Percentiles rank a stretch among this genome's conserved stretches.
phyloP scores from a whole-genome alignment of 2,888 invertebrate genomes.

The Neoscelio sp. region DNA sequence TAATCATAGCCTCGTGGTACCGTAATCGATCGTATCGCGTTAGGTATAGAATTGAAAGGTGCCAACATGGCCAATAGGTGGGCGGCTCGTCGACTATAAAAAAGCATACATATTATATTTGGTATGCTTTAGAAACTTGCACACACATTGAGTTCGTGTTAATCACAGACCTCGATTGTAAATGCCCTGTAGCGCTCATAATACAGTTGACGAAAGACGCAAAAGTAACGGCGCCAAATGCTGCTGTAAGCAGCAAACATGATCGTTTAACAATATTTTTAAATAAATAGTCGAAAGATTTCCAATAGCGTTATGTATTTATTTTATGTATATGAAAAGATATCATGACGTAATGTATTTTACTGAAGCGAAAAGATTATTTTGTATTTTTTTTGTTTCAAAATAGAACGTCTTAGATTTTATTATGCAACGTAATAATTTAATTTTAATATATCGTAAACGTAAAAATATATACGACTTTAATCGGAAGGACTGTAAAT shows the following conservation, averaged over 20 bases:
- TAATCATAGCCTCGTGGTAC: conserved; percentile 61
- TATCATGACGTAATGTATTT: too few species aligned
- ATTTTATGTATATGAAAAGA: too few species aligned
- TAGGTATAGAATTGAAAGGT: conserved; percentile 45
- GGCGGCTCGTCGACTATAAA: conserved; percentile 23
- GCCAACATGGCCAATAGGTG: conserved; percentile 50
- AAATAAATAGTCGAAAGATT: too few species aligned
- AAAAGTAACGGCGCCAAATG: conserved; percentile 31
- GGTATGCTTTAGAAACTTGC: conserved; percentile 36
- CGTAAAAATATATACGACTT: too few species aligned
- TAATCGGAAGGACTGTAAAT: too few species aligned
- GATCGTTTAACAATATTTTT: background rate
- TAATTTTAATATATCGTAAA: too few species aligned
- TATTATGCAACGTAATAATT: too few species aligned
- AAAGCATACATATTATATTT: conserved; percentile 38
- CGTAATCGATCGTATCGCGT: conserved; percentile 58
- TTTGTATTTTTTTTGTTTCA: too few species aligned
- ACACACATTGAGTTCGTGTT: conserved; percentile 38
- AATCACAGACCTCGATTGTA: conserved; percentile 54
- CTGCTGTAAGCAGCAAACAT: background rate
- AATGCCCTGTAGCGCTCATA: conserved; percentile 20
- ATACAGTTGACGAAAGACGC: conserved; percentile 38
- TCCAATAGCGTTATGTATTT: too few species aligned
- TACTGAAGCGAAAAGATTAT: too few species aligned
- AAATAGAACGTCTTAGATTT: too few species aligned